phyloP scores from a whole-genome alignment of 2,113 vertebrate species.

The Eonycteris spelaea region DNA sequence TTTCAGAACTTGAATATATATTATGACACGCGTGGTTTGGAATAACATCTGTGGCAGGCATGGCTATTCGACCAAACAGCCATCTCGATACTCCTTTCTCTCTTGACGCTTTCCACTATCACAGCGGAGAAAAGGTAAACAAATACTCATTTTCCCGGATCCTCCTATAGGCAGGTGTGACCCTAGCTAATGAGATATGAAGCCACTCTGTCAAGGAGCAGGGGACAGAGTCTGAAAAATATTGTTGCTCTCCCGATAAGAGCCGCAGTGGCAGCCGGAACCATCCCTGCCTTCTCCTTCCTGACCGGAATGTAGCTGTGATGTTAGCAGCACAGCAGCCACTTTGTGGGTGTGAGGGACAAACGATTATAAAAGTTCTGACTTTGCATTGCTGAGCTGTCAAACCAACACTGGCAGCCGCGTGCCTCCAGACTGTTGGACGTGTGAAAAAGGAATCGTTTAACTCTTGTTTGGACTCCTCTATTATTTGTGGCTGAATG shows the following conservation, averaged over 20 bases:
- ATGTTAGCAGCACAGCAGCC: background rate
- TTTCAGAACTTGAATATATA: background rate
- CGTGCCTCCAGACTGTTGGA: background rate
- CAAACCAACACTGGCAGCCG: background rate
- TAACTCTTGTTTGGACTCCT: background rate
- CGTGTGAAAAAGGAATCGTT: background rate
- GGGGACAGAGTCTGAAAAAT: background rate
- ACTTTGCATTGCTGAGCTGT: background rate
- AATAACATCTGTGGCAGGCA: background rate
- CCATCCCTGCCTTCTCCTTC: background rate
- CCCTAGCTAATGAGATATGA: background rate
- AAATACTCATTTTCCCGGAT: background rate
- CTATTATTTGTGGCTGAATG: background rate
- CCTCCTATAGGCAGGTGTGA: background rate
- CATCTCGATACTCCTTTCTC: background rate
- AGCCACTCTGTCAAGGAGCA: background rate
- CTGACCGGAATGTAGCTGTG: background rate
- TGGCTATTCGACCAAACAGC: background rate
- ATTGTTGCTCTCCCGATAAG: background rate
- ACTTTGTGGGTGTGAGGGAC: background rate
- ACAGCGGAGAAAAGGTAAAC: background rate
- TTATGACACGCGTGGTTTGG: background rate
- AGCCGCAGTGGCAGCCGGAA: background rate
- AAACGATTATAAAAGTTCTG: background rate
- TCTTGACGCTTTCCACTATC: background rate